Evolutionary conservation across 1,140 invertebrate species (phyloP).

Genomic region (Drosophila albomicans): DNA sequence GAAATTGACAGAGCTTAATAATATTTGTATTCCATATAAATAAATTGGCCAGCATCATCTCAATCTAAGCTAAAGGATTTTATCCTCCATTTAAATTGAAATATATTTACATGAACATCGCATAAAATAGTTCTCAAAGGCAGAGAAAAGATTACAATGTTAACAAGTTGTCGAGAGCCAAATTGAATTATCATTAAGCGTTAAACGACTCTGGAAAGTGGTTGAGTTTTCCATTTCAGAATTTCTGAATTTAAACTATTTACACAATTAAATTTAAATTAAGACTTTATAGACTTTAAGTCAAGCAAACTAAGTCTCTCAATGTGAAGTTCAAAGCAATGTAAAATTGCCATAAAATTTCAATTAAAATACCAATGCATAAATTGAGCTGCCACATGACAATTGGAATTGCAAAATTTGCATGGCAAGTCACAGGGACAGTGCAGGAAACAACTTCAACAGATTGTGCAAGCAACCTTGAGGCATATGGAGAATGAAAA

Average conservation of each 20-base stretch:
- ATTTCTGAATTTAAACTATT: constrained; percentile 34
- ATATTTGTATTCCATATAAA: neutral
- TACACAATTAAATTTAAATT: constrained; percentile 37
- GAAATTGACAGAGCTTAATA: constrained; percentile 1
- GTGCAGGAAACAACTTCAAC: neutral
- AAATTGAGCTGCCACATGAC: constrained; percentile 52
- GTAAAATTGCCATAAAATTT: constrained; percentile 46
- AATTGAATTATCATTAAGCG: constrained; percentile 65
- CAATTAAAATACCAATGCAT: constrained; percentile 59
- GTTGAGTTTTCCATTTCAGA: constrained; percentile 36
- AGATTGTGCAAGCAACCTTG: neutral
- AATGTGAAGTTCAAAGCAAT: neutral
- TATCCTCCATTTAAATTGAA: constrained; percentile 44
- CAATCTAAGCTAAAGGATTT: neutral
- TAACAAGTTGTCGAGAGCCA: constrained; percentile 19
- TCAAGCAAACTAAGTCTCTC: neutral
- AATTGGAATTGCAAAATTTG: constrained; percentile 45
- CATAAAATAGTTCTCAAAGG: constrained; percentile 21
- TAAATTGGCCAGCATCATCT: neutral
- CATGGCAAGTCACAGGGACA: constrained; percentile 32
- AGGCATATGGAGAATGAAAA: constrained; percentile 4
- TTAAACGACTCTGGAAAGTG: constrained; percentile 15
- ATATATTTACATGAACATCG: constrained; percentile 64
- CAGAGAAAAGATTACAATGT: constrained; percentile 41
- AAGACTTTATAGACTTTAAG: constrained; percentile 7